A percentile compares a stretch with the other conserved stretches of the same genome.
Conservation (phyloP, 2,113 vertebrate species). For the Telmatochromis brachygnathus region DNA sequence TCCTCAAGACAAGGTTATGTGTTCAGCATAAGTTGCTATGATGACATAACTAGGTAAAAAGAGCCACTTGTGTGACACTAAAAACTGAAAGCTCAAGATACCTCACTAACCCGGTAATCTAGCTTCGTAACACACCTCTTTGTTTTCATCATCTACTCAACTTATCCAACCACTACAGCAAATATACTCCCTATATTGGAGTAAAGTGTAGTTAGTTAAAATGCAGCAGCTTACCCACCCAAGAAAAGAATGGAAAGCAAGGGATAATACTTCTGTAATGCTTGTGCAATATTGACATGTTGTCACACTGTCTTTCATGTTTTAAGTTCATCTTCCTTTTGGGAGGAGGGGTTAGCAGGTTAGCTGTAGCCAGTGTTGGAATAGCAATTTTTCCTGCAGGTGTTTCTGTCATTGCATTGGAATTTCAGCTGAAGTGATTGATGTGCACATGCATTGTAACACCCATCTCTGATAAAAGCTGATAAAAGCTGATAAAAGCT, state of each 20-base stretch:
- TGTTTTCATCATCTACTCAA: not conserved
- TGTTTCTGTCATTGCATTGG: not conserved
- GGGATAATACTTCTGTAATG: not conserved
- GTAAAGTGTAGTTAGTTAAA: not conserved
- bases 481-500: not conserved
- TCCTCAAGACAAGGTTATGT: not conserved
- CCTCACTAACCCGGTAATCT: not conserved
- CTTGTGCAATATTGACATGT: not conserved
- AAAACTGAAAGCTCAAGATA: not conserved
- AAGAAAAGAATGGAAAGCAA: not conserved
- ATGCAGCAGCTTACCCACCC: not conserved
- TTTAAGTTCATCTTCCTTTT: not conserved
- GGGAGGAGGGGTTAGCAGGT: not conserved
- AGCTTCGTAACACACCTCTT: not conserved
- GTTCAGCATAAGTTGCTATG: not conserved
- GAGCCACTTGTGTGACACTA: not conserved
- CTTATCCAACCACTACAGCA: not conserved
- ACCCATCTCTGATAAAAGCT: not conserved
- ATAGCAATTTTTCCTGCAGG: not conserved
- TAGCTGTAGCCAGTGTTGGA: not conserved
- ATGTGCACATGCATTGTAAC: not conserved
- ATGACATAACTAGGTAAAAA: not conserved
- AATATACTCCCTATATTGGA: not conserved
- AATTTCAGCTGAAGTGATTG: not conserved
- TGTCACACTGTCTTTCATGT: not conserved